These are phyloP conservation scores for Mesocricetus auratus DNA, from an alignment of 2,113 vertebrate genomes.

Conservation along the genomic window DNA sequence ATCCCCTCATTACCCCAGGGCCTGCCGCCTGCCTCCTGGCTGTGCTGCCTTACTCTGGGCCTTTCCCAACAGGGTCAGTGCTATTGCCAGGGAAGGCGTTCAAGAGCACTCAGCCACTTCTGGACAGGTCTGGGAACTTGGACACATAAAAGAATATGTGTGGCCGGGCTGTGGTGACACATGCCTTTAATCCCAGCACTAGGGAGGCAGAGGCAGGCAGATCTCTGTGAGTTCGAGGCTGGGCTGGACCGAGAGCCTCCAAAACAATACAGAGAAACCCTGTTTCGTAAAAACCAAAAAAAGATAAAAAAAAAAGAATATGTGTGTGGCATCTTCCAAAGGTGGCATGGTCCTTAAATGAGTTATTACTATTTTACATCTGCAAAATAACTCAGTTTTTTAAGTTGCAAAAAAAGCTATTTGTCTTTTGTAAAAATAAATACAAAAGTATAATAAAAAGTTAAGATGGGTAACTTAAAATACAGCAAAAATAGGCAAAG, in stretches of 20 bases:
- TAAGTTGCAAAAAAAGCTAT: slow-evolving; percentile 80
- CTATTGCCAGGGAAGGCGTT: slow-evolving; percentile 62
- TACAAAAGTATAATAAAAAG: too few species aligned
- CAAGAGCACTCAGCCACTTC: slow-evolving; percentile 56
- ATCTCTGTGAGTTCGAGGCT: too few species aligned
- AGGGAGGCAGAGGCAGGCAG: too few species aligned
- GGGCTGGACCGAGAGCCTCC: too few species aligned
- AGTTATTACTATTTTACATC: slow-evolving; percentile 82
- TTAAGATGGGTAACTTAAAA: too few species aligned
- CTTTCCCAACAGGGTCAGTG: slow-evolving; percentile 70
- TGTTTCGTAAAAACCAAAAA: too few species aligned
- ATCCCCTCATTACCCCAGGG: too few species aligned
- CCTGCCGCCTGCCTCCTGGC: slow-evolving; percentile 53
- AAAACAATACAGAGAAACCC: too few species aligned
- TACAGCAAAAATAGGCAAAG: too few species aligned
- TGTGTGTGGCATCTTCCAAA: slow-evolving; percentile 80
- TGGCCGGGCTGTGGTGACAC: too few species aligned
- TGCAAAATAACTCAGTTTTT: slow-evolving; percentile 83
- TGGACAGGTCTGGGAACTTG: slow-evolving; percentile 82
- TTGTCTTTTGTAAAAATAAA: slow-evolving; percentile 80
- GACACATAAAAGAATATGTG: slow-evolving; percentile 79
- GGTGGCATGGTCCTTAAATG: slow-evolving; percentile 83
- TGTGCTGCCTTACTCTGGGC: slow-evolving; percentile 74
- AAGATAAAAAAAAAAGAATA: too few species aligned
- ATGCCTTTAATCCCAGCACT: too few species aligned